Conservation (phyloP, 2,113 vertebrate genomes). For the Sphyrna mokarran region DNA sequence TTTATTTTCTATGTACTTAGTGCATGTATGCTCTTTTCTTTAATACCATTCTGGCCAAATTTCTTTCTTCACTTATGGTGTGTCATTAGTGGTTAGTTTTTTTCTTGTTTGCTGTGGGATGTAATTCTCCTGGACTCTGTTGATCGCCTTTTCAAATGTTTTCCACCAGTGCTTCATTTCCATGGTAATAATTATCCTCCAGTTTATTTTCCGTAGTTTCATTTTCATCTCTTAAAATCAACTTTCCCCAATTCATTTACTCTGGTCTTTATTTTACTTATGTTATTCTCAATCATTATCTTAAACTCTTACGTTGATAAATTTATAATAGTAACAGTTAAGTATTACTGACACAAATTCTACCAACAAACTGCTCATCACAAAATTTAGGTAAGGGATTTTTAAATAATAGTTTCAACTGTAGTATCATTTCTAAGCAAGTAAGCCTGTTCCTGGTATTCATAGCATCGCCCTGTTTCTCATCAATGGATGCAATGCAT, state of each 20-base stretch:
- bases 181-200: not conserved
- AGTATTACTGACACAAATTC: not conserved
- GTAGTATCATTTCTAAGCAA: not conserved
- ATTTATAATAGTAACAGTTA: not conserved
- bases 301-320: not conserved
- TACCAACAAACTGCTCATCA: not conserved
- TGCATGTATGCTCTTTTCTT: not conserved
- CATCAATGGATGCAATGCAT: not conserved
- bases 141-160: not conserved
- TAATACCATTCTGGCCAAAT: not conserved
- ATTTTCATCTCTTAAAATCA: not conserved
- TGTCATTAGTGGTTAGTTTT: not conserved
- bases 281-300: not conserved
- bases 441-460: not conserved
- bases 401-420: not conserved
- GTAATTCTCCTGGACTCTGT: not conserved
- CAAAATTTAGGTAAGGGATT: not conserved
- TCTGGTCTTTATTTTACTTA: not conserved
- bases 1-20: not conserved
- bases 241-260: not conserved
- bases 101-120: not conserved
- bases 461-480: not conserved
- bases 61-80: not conserved
- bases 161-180: not conserved
- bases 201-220: not conserved